Conservation (phyloP, 2,113 vertebrate species). For the Irena cyanogastra region DNA sequence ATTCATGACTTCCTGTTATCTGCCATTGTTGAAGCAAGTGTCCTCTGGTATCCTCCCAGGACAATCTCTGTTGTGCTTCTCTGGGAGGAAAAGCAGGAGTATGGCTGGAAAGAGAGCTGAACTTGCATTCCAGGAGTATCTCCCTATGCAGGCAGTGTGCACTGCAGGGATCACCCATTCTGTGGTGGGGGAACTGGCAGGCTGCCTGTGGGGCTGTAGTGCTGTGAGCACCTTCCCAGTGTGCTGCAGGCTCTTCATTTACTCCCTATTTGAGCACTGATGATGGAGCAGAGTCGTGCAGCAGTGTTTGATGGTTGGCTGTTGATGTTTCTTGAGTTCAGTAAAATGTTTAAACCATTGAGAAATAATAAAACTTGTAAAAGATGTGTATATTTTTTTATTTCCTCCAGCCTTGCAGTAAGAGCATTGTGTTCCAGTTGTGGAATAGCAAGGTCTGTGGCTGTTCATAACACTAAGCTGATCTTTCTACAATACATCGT, state of each 20-base stretch:
- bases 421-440: neutral
- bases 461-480: neutral
- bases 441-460: neutral
- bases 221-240: neutral
- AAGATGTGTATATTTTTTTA: neutral
- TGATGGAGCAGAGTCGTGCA: neutral
- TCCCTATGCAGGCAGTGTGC: neutral
- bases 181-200: neutral
- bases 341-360: neutral
- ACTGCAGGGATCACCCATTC: neutral
- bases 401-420: neutral
- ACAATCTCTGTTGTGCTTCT: neutral
- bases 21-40: fast-evolving
- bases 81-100: neutral
- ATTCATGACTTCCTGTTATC: neutral
- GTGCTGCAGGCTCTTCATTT: neutral
- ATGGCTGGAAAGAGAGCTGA: fast-evolving
- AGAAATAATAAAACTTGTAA: neutral
- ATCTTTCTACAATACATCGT: neutral
- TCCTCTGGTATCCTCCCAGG: neutral
- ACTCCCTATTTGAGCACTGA: fast-evolving
- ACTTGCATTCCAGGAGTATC: neutral
- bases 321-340: neutral
- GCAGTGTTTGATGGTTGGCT: neutral
- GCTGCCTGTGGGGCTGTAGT: neutral